Base-by-base conservation (phyloP, 2,888 invertebrate genomes). In the Lacanobia oleracea region DNA sequence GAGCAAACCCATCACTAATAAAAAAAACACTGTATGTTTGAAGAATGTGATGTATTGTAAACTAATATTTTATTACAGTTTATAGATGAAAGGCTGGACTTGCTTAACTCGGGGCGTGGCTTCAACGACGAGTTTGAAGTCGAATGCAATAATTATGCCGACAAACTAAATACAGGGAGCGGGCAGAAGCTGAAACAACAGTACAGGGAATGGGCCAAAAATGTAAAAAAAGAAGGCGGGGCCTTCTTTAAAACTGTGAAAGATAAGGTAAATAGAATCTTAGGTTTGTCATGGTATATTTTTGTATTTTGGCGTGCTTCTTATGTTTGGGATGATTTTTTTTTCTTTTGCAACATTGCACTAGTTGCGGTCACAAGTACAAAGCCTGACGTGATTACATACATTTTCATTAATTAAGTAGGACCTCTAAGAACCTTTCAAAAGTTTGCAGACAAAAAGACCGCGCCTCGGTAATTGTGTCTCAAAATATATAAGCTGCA, bases 51-150 rank as follows among this genome's bases (percentile, higher is more conserved):
- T 23, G 5, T 43, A 53, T 43, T 33, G 0, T 54, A 54, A 57
- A 56, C 8, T 61, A 64, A 43, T 75, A 33, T 12, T 18, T 40
- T 9, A 18, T 69, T 66, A 59, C 94, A 99, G 98, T 99, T 99
- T 92, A 98, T 99, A 88, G 99, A 99, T 90, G 99, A 99, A 93
- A 97, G 99, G 86, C 95, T 99, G 84, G 98, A 98, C 85, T 97
- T 99, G 96, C 96, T 99, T 80, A 99, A 99, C 92, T 97, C 98
- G n/a, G 99, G 99, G 0, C 96, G 98, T 73, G 98, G 99, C 0
- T 98, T 99, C 91, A 98, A 98, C 50, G 99, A 99, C 92, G 98
- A 99, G 90, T 99, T 99, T 93, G 99, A 99, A 94, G 97, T 98
- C 89, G 99, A 99, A 93, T 96, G 95, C 81, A 94, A 93, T 73